Evolutionary conservation across 2,113 vertebrate species (phyloP).

Genomic region (Miniopterus natalensis): DNA sequence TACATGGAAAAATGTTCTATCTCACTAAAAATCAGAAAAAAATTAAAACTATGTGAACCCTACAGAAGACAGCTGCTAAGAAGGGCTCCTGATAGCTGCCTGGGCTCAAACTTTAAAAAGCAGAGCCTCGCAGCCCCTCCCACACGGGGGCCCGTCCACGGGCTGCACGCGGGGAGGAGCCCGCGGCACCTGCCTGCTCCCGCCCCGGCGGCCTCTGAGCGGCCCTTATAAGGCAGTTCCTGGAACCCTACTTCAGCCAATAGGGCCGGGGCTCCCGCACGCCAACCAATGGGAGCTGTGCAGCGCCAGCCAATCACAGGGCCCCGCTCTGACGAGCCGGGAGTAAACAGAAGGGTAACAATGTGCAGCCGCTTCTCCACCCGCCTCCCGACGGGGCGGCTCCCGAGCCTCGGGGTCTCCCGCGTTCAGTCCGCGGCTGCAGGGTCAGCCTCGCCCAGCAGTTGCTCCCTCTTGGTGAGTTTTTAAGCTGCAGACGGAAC

Average conservation of each 20-base stretch:
- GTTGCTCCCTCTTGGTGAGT: too few relatives aligned
- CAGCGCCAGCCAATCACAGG: background rate
- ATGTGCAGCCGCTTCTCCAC: too few relatives aligned
- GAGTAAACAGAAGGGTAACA: too few relatives aligned
- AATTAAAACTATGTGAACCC: background rate
- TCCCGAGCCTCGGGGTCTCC: too few relatives aligned
- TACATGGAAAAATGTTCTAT: background rate
- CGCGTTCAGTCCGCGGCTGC: too few relatives aligned
- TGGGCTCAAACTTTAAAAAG: background rate
- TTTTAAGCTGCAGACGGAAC: too few relatives aligned
- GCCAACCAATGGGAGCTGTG: background rate
- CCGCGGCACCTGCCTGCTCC: too few relatives aligned
- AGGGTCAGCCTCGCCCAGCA: too few relatives aligned
- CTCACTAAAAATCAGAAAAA: slow-evolving; percentile 27
- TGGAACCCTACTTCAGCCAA: background rate
- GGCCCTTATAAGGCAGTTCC: background rate
- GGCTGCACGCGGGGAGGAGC: too few relatives aligned
- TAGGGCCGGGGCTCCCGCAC: background rate
- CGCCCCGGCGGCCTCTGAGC: background rate
- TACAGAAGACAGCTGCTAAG: background rate
- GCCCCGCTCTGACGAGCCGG: background rate
- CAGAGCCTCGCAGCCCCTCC: too few relatives aligned
- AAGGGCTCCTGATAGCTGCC: background rate
- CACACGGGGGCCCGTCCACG: too few relatives aligned
- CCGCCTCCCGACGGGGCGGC: too few relatives aligned